Conservation (phyloP, 2,113 vertebrate genomes). For the Passer domesticus region DNA sequence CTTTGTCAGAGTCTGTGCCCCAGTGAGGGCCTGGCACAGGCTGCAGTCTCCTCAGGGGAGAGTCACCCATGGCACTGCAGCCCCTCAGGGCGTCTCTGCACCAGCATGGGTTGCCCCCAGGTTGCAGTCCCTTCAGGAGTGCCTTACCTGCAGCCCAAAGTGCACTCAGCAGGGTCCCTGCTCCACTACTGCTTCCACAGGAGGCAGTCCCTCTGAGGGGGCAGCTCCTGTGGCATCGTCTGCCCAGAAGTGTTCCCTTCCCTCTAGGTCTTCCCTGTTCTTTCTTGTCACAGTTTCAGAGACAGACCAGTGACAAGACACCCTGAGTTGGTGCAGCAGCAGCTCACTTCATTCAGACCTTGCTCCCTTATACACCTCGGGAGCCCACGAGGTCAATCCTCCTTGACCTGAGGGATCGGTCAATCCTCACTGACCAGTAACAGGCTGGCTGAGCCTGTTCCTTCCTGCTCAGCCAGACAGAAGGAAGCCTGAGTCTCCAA, state of each 20-base stretch:
- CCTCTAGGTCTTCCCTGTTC: background rate
- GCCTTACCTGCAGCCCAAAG: background rate
- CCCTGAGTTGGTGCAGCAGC: too few species aligned
- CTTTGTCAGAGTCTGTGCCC: background rate
- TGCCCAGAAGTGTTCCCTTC: rapidly evolving
- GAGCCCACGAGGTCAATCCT: too few species aligned
- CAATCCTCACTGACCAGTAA: too few species aligned
- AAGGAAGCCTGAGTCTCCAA: too few species aligned
- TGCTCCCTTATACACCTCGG: too few species aligned
- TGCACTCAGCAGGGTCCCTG: background rate
- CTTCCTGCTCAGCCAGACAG: too few species aligned
- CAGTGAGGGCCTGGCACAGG: rapidly evolving
- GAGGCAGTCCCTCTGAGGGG: background rate
- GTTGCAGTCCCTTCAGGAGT: background rate
- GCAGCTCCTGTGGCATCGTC: rapidly evolving
- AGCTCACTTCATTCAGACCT: too few species aligned
- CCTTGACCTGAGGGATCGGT: too few species aligned
- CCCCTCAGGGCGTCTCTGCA: too few species aligned
- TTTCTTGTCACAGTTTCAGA: background rate
- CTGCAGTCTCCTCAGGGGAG: background rate
- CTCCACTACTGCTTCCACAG: background rate
- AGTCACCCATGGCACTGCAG: too few species aligned
- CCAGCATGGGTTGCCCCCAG: background rate
- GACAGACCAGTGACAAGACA: too few species aligned
- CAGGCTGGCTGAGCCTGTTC: too few species aligned